Evolutionary conservation across 2,797 vertebrate genomes (phyloP).

Genomic region (Pantherophis alleghaniensis): DNA sequence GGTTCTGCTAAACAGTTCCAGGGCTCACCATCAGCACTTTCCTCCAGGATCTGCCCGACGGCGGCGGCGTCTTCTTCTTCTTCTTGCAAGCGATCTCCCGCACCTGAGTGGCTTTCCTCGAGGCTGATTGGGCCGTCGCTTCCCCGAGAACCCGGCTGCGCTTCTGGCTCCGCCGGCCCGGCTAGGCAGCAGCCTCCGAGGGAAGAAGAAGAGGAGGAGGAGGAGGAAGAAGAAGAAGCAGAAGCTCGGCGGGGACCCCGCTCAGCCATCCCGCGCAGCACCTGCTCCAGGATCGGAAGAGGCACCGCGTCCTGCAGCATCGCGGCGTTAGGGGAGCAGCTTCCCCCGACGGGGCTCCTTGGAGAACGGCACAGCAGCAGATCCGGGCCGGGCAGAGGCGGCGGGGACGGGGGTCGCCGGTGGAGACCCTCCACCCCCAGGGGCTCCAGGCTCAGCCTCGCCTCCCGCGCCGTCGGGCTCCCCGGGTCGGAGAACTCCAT

Average conservation of each 20-base stretch:
- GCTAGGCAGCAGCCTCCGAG: not conserved
- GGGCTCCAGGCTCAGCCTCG: not conserved
- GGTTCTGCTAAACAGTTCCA: not conserved
- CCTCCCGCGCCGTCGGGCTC: not conserved
- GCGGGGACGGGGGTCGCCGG: not conserved
- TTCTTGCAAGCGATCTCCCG: not conserved
- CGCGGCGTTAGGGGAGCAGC: not conserved
- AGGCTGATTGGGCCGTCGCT: not conserved
- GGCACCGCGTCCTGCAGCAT: not conserved
- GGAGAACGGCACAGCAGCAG: not conserved
- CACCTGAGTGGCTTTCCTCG: not conserved
- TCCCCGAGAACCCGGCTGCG: not conserved
- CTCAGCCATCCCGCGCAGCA: not conserved
- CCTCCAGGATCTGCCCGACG: not conserved
- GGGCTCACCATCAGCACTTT: not conserved
- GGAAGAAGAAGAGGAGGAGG: not conserved
- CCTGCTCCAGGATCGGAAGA: not conserved
- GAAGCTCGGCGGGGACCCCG: not conserved
- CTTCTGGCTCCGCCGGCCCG: not conserved
- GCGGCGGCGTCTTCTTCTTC: not conserved
- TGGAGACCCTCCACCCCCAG: not conserved
- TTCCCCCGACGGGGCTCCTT: not conserved
- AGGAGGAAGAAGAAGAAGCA: not conserved
- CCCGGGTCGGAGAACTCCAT: conserved; percentile 46
- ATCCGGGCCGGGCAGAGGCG: not conserved